Evolutionary conservation across 2,797 vertebrate species (phyloP).

Genomic region (Apodemus agrarius): DNA sequence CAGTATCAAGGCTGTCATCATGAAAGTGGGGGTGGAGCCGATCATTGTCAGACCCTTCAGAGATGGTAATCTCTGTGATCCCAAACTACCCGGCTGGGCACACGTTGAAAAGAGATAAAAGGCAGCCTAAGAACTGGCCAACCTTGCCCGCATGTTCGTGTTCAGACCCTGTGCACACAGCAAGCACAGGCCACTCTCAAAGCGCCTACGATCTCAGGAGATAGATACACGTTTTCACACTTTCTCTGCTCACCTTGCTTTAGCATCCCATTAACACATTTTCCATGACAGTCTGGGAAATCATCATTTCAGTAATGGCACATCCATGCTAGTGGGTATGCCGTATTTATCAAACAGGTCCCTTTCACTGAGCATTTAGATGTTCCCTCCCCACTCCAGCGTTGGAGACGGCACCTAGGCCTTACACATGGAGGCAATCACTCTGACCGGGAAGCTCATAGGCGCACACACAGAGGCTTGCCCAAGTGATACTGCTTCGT

Average conservation of each 20-base stretch:
- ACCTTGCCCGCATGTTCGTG: background rate
- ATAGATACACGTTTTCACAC: background rate
- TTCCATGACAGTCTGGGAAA: background rate
- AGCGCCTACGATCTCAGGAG: background rate
- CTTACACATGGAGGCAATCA: background rate
- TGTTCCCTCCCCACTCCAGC: background rate
- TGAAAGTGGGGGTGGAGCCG: background rate
- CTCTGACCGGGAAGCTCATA: too few relatives aligned
- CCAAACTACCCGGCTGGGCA: background rate
- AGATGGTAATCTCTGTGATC: background rate
- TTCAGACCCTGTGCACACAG: background rate
- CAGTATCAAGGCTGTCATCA: background rate
- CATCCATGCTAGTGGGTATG: background rate
- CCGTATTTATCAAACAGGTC: background rate
- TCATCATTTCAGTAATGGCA: background rate
- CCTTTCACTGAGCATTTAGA: background rate
- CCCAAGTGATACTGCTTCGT: background rate
- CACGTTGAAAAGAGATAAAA: background rate
- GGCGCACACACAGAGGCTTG: fast-evolving
- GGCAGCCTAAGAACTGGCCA: background rate
- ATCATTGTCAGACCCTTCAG: background rate
- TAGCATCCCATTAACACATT: background rate
- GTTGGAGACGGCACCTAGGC: background rate
- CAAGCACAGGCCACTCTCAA: background rate
- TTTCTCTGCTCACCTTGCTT: background rate